Evolutionary conservation across 64 coral and sea anemone genomes (phyloP).

Genomic region (Actinia equina): DNA sequence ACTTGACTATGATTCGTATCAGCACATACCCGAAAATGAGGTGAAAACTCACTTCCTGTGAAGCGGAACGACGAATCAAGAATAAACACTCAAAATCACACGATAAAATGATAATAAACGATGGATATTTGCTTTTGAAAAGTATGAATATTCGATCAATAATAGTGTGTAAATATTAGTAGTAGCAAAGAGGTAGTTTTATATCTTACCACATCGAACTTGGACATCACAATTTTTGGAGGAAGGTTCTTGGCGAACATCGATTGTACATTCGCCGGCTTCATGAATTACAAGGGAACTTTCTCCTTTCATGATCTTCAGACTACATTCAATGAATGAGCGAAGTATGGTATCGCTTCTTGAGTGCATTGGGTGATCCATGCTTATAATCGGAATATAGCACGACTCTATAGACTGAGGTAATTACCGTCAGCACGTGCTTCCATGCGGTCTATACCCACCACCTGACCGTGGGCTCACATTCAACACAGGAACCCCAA

Average conservation of each 20-base stretch:
- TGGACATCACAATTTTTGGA: slow-evolving; percentile 31
- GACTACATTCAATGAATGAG: slow-evolving; percentile 42
- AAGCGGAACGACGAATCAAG: neutral
- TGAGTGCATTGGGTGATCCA: slow-evolving; percentile 54
- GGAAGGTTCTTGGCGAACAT: slow-evolving; percentile 27
- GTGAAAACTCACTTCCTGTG: slow-evolving; percentile 43
- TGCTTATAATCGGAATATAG: slow-evolving; percentile 8
- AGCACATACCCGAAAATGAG: slow-evolving; percentile 36
- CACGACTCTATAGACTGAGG: neutral
- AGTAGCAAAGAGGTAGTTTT: too few relatives aligned
- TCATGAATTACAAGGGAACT: slow-evolving; percentile 34
- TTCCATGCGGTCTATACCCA: slow-evolving; percentile 6
- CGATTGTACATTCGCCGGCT: slow-evolving; percentile 30
- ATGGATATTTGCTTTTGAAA: neutral
- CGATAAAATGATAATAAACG: neutral
- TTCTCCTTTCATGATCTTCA: slow-evolving; percentile 47
- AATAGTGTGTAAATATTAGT: neutral
- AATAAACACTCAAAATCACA: neutral
- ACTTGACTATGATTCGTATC: slow-evolving; percentile 53
- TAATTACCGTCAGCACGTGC: neutral
- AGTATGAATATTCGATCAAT: neutral
- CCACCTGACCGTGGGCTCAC: neutral
- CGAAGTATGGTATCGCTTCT: slow-evolving; percentile 21
- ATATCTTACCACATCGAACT: slow-evolving; percentile 30
- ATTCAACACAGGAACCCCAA: slow-evolving; percentile 1